Percentiles rank a stretch among this genome's conserved stretches.
These are phyloP conservation scores for Parasteatoda tepidariorum DNA, from an alignment of 1,140 invertebrate species.

Conservation along the genomic window DNA sequence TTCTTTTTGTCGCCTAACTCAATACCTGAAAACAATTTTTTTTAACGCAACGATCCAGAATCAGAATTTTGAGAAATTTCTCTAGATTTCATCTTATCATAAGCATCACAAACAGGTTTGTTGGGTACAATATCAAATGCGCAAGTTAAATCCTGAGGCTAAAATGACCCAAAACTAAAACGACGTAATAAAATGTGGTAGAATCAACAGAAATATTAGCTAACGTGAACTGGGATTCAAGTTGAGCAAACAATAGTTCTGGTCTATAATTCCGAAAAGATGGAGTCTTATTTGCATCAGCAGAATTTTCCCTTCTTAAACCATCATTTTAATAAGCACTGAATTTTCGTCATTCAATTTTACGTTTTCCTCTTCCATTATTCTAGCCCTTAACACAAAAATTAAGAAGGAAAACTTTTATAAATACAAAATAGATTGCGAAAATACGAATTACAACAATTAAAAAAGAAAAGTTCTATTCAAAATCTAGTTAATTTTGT, in stretches of 20 bases:
- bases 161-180: not conserved
- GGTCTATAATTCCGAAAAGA: not conserved
- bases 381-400: too few species aligned
- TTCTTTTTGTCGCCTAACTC: too few species aligned
- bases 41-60: too few species aligned
- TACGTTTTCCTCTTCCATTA: too few species aligned
- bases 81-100: not conserved
- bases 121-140: not conserved
- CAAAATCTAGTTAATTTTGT: too few species aligned
- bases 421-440: too few species aligned
- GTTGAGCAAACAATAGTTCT: not conserved
- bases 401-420: too few species aligned
- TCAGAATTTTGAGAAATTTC: too few species aligned
- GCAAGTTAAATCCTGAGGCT: not conserved
- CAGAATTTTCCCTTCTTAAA: not conserved
- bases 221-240: not conserved
- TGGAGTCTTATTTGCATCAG: not conserved
- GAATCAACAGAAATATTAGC: not conserved
- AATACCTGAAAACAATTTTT: too few species aligned
- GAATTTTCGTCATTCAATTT: not conserved
- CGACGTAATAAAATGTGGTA: not conserved
- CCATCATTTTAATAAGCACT: too few species aligned
- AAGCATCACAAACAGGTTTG: not conserved
- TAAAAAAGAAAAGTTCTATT: too few species aligned
- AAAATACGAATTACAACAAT: too few species aligned